phyloP scores from a whole-genome alignment of 2,888 invertebrate species.

The Archaeoteleia sp. region DNA sequence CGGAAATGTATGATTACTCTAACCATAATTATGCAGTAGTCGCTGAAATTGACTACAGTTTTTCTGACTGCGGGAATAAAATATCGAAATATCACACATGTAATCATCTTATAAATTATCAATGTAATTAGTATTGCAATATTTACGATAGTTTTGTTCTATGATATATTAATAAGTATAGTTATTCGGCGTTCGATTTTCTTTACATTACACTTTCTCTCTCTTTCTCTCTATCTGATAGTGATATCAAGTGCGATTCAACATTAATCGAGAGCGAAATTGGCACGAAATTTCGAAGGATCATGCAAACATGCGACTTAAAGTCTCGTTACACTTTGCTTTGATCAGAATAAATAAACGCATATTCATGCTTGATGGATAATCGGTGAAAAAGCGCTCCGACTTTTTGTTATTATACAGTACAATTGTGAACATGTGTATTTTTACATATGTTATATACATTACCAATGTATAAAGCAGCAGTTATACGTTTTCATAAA shows the following conservation, averaged over 20 bases:
- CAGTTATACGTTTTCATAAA: conserved; percentile 17
- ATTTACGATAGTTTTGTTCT: conserved; percentile 29
- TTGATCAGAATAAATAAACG: conserved; percentile 37
- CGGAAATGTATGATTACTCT: no score
- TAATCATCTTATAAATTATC: no score
- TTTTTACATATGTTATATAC: conserved; percentile 23
- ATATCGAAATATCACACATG: no score
- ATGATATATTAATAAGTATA: conserved; percentile 31
- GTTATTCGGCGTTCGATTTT: conserved; percentile 42
- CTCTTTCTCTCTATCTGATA: conserved; percentile 50
- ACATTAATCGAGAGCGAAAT: conserved; percentile 46
- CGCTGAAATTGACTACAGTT: no score
- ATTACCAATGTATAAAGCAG: conserved; percentile 21
- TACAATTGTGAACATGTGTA: conserved; percentile 28
- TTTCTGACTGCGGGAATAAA: no score
- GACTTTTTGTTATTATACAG: conserved; percentile 31
- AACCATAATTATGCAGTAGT: no score
- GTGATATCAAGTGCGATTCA: conserved; percentile 49
- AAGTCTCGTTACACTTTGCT: conserved; percentile 37
- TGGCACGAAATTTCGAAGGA: conserved; percentile 53
- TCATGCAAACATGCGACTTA: conserved; percentile 46
- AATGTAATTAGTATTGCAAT: no score
- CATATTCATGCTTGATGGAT: conserved; percentile 33
- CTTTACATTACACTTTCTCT: conserved; percentile 48
- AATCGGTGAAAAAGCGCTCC: conserved; percentile 46